These are phyloP conservation scores for Aradophagus sp. DNA, from an alignment of 1,140 invertebrate genomes.

Conservation along the genomic window DNA sequence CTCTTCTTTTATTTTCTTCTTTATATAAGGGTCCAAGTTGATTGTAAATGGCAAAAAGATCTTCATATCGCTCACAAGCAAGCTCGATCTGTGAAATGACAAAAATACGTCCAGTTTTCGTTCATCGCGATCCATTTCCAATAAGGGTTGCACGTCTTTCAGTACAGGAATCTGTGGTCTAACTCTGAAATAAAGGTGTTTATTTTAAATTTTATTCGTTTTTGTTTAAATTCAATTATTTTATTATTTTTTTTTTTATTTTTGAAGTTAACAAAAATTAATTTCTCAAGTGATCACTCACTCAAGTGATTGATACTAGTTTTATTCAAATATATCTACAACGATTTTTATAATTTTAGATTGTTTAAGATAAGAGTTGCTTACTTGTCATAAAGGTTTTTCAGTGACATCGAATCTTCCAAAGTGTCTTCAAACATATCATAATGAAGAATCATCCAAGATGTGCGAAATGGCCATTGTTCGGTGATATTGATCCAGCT, in stretches of 20 bases:
- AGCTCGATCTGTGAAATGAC: slow-evolving; percentile 87
- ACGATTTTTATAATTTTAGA: no score
- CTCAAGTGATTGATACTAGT: no score
- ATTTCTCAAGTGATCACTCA: no score
- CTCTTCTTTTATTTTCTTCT: slow-evolving; percentile 93
- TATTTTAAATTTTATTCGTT: no score
- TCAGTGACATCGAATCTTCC: slow-evolving; percentile 90
- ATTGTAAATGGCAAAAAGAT: slow-evolving; percentile 97
- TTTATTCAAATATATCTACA: neutral
- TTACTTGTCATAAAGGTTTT: slow-evolving; percentile 94
- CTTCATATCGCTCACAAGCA: slow-evolving; percentile 90
- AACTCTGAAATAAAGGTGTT: slow-evolving; percentile 76
- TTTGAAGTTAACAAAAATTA: no score
- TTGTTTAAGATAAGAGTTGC: no score
- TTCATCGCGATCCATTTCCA: slow-evolving; percentile 95
- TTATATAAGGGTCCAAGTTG: slow-evolving; percentile 95
- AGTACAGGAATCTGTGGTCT: slow-evolving; percentile 86
- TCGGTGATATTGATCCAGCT: slow-evolving; percentile 99
- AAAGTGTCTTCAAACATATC: slow-evolving; percentile 91
- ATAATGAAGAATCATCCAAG: slow-evolving; percentile 96
- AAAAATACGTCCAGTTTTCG: slow-evolving; percentile 95
- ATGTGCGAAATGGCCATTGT: slow-evolving; percentile 98
- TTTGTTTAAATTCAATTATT: no score
- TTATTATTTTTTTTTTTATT: no score
- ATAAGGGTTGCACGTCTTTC: slow-evolving; percentile 90